Base-by-base conservation (phyloP, 2,113 vertebrate genomes). In the Brachionichthys hirsutus region DNA sequence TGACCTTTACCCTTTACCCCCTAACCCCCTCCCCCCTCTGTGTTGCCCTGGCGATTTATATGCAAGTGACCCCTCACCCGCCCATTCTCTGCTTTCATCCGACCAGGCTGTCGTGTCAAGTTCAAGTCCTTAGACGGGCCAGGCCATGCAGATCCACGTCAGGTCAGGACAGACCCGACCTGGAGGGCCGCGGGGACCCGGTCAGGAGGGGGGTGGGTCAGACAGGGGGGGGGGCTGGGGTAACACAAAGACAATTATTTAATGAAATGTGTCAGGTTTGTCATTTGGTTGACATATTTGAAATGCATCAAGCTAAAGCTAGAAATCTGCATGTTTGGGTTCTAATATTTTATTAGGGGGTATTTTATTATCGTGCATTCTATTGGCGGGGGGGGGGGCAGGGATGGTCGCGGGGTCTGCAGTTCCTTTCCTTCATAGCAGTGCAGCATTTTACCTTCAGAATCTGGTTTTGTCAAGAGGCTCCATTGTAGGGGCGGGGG, bases 61-160 rank as follows among this genome's bases (percentile, higher is more conserved):
- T 89, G 85, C 89, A 88, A 80, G 80, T 56, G 62, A 67, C 82
- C 85, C 81, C 58, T 88, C 88, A 77, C 9, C 70, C 62, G 46
- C 70, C 80, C 55, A 81, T 85, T 88, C 79, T 85, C 78, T 61
- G 60, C 75, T 77, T 80, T 88, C 84, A 85, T 79, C 83, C 77
- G 85, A 80, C 73, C 87, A 12, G 60, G 62, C 62, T 68, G 86
- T 79, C 49, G 87, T 89, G 85, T 89, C 91, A 92, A 92, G 91
- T 92, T 92, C 91, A 92, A 91, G 89, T 87, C 86, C 84, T 45
- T n/a, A 73, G 81, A 80, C 45, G 2, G 55, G 53, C 51, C 53
- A 4, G 61, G 73, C 55, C 65, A 11, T 54, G 45, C 70, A 3
- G 63, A 75, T 61, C 62, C 78, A 56, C 40, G 61, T 43, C 20